Evolutionary conservation across 2,888 invertebrate species (phyloP), one percentile per base, ranked within the genome.

Genomic region (Aspidapion aeneum): DNA sequence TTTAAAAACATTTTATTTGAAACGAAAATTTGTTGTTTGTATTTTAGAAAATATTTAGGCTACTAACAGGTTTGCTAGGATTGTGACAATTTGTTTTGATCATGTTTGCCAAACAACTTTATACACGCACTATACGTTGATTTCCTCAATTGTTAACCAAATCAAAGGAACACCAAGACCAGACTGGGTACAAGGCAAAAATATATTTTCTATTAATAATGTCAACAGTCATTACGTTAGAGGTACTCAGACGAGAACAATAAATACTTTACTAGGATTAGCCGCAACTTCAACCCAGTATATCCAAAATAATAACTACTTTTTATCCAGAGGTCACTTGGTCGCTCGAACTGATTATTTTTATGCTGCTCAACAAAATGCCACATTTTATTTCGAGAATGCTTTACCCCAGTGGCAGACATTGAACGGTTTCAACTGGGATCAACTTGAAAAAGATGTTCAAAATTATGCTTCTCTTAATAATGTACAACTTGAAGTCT

Each of bases 321-420:
- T 72, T 71, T 72, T 88, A 58, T 77, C 87, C 0, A 82, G 86
- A 56, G 88, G 88, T 1, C 89, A 89, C 71, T 77, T 87, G 52
- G 78, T 83, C 0, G 86, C 88, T 1, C 87, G 85, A 72, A 83
- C 82, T 12, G 88, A 89, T 74, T 86, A 83, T 69, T 78, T 87
- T n/a, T 86, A 82, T 69, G 85, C 84, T 0, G 77, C 83, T 7
- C 84, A 84, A 51, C 87, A 88, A 70, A 78, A 81, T 0, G 75
- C 85, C 0, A 84, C 86, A 0, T 88, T 87, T 76, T 86, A 85
- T 75, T 88, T 85, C 71, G 78, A 87, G 58, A 90, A 90, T 72
- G 83, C 82, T 1, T 85, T 86, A 1, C 88, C 89, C 1, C 89
- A 89, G 68, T 90, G 88, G 88, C 86, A 87, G 69, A 78, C 77